Evolutionary conservation across 2,113 vertebrate genomes (phyloP).

Genomic region (Mixornis gularis): DNA sequence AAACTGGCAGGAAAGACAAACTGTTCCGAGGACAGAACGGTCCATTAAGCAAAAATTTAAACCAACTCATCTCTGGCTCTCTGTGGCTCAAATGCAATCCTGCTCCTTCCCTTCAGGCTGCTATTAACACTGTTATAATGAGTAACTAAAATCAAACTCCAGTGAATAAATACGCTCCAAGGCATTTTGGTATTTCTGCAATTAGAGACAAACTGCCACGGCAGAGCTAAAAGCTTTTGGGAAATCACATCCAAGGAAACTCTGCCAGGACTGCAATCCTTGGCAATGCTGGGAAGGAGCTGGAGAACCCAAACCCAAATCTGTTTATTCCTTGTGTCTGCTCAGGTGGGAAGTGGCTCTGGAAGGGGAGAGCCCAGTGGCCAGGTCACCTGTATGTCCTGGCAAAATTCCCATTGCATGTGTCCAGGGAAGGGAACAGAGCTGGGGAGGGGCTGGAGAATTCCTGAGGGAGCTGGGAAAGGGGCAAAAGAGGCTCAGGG

Average conservation of each 20-base stretch:
- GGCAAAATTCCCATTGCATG: not conserved
- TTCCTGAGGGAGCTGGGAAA: not conserved
- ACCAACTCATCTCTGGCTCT: not conserved
- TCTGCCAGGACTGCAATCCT: not conserved
- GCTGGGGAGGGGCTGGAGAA: not conserved
- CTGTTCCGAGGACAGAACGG: not conserved
- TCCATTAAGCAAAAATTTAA: conserved; percentile 15
- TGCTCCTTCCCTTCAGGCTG: not conserved
- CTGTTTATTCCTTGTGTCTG: not conserved
- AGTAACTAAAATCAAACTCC: conserved; percentile 44
- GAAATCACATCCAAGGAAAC: not conserved
- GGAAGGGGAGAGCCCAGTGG: not conserved
- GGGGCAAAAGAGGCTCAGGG: not conserved
- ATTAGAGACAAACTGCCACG: conserved; percentile 12
- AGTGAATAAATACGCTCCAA: not conserved
- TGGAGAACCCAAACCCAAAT: not conserved
- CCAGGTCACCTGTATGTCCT: not conserved
- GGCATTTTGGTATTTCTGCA: conserved; percentile 25
- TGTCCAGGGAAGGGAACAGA: rapidly evolving
- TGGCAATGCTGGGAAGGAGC: not conserved
- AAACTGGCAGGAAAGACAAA: not conserved
- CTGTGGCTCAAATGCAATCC: not conserved
- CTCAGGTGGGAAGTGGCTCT: not conserved
- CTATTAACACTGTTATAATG: conserved; percentile 31
- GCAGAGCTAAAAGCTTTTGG: not conserved